Percentiles rank a stretch among this genome's conserved stretches.
Conservation (phyloP, 30 jellyfish, hydroid and myxozoan species). For the Morbakka virulenta region DNA sequence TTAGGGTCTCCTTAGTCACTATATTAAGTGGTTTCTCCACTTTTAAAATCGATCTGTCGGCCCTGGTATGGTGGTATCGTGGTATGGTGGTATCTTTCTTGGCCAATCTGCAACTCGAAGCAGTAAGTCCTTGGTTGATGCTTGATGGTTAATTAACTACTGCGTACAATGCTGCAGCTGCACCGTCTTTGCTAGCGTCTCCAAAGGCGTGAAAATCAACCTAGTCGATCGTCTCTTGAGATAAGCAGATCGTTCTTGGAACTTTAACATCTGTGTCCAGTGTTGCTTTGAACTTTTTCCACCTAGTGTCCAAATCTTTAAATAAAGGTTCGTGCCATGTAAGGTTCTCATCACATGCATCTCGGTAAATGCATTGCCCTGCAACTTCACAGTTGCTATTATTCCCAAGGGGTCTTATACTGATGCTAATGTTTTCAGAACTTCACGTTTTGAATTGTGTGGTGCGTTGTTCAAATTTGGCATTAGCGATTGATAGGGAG, state of each 20-base stretch:
- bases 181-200: slow-evolving; percentile 50
- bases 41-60: too few relatives aligned
- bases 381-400: too few relatives aligned
- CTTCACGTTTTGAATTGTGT: slow-evolving; percentile 40
- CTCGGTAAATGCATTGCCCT: slow-evolving; percentile 21
- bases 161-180: slow-evolving; percentile 11
- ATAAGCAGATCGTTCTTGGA: slow-evolving; percentile 4
- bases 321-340: slow-evolving; percentile 20
- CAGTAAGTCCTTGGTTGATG: too few relatives aligned
- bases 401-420: not conserved
- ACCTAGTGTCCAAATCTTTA: slow-evolving; percentile 4
- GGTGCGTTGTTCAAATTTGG: not conserved
- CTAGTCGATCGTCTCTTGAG: not conserved
- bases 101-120: too few relatives aligned
- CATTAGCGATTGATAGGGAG: not conserved
- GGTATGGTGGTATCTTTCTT: too few relatives aligned
- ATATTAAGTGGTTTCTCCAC: too few relatives aligned
- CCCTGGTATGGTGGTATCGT: too few relatives aligned
- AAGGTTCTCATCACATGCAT: slow-evolving; percentile 15
- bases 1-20: too few relatives aligned
- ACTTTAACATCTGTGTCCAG: not conserved
- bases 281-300: too few relatives aligned
- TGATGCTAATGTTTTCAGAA: too few relatives aligned
- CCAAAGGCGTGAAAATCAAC: slow-evolving; percentile 42
- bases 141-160: slow-evolving; percentile 20